Conservation (phyloP, 2,113 vertebrate species). For the Xiphias gladius region DNA sequence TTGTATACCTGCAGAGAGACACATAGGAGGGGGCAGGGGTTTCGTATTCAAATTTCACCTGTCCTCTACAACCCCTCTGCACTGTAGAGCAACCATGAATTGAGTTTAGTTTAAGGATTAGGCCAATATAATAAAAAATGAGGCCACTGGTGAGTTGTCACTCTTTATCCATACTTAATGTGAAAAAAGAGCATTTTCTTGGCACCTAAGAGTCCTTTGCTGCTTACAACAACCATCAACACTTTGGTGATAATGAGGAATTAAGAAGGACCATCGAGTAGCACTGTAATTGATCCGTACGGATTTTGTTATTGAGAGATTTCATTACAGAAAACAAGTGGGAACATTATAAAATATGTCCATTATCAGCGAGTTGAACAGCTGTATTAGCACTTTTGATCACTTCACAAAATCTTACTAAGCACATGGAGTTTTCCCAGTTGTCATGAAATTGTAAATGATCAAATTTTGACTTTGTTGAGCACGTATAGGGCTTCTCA, state of each 20-base stretch:
- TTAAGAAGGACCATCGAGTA: not conserved
- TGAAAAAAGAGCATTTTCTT: conserved; percentile 1
- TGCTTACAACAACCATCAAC: not conserved
- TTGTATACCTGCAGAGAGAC: conserved; percentile 61
- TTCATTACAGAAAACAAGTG: not conserved
- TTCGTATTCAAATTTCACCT: conserved; percentile 57
- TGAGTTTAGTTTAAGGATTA: conserved; percentile 37
- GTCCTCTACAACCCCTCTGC: conserved; percentile 38
- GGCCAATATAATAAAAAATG: not conserved
- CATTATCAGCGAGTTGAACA: too few relatives aligned
- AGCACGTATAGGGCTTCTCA: too few relatives aligned
- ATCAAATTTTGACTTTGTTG: too few relatives aligned
- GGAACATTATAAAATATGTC: too few relatives aligned
- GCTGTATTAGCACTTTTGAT: too few relatives aligned
- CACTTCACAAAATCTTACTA: too few relatives aligned
- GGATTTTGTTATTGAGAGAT: not conserved
- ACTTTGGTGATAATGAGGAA: not conserved
- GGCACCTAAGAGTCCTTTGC: not conserved
- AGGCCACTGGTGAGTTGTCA: not conserved
- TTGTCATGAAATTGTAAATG: too few relatives aligned
- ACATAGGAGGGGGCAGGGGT: conserved; percentile 17
- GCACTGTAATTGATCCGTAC: not conserved
- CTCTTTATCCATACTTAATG: not conserved
- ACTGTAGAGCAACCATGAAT: conserved; percentile 41
- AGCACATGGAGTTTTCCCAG: too few relatives aligned